Percentiles rank a stretch among this genome's conserved stretches.
phyloP scores from a whole-genome alignment of 2,888 invertebrate genomes.

The Julus scanicus region DNA sequence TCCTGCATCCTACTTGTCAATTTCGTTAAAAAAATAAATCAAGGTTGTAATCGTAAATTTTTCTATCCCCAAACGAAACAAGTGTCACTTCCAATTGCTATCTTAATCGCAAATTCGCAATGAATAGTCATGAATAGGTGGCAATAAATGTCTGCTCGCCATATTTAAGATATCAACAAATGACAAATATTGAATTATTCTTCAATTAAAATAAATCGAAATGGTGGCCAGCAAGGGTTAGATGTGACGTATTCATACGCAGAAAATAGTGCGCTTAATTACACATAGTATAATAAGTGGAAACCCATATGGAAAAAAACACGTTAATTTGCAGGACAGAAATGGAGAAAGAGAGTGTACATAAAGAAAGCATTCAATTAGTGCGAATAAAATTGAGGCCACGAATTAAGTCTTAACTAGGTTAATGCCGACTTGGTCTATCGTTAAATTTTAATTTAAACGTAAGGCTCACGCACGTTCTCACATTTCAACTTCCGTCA shows the following conservation, averaged over 20 bases:
- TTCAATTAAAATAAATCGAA: not conserved
- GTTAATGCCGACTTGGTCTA: constrained; percentile 26
- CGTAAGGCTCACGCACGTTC: not conserved
- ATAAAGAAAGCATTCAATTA: constrained; percentile 6
- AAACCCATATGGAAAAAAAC: not conserved
- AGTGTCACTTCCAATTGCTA: not conserved
- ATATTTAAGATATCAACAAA: not conserved
- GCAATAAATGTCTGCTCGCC: not conserved
- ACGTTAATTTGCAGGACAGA: not conserved
- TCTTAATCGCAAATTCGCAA: not conserved
- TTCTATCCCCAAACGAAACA: not conserved
- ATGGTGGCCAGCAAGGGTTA: not conserved
- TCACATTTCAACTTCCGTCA: constrained; percentile 30
- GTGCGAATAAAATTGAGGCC: constrained; percentile 11
- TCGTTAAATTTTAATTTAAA: constrained; percentile 30
- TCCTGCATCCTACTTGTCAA: not conserved
- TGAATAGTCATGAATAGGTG: not conserved
- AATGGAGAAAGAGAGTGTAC: not conserved
- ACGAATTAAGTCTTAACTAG: constrained; percentile 34
- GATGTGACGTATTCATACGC: not conserved
- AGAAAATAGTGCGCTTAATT: not conserved
- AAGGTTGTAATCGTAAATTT: not conserved
- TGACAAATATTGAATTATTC: not conserved
- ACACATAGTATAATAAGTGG: not conserved
- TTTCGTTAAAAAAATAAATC: not conserved